phyloP scores from a whole-genome alignment of 1,140 invertebrate species.

The Archegozetes longisetosus region DNA sequence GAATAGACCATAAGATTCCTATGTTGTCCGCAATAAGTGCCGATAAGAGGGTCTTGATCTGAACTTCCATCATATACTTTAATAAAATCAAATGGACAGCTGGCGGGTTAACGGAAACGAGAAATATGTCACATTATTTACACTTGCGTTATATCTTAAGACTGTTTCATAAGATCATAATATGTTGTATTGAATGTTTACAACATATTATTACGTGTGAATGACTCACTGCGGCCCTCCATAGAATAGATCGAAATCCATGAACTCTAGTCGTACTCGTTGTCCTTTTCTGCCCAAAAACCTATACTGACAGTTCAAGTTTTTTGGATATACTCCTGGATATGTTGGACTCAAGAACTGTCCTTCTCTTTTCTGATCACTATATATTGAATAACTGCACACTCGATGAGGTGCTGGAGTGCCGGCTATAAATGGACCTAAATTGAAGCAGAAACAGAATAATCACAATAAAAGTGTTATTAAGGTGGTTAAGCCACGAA shows the following conservation, averaged over 20 bases:
- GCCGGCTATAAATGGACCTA: slow-evolving; percentile 65
- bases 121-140: too few species aligned
- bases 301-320: slow-evolving; percentile 74
- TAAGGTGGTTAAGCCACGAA: too few species aligned
- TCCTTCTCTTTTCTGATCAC: slow-evolving; percentile 56
- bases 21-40: slow-evolving; percentile 95
- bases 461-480: too few species aligned
- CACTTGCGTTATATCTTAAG: too few species aligned
- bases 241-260: slow-evolving; percentile 96
- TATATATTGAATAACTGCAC: slow-evolving; percentile 67
- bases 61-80: slow-evolving; percentile 86
- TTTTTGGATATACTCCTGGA: slow-evolving; percentile 95
- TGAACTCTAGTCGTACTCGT: slow-evolving; percentile 84
- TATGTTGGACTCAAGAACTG: slow-evolving; percentile 90
- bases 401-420: slow-evolving; percentile 50
- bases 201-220: too few species aligned
- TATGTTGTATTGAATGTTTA: too few species aligned
- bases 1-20: slow-evolving; percentile 86
- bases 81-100: slow-evolving; percentile 95
- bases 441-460: slow-evolving; percentile 19
- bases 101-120: slow-evolving; percentile 30
- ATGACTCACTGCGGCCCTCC: slow-evolving; percentile 94
- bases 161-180: too few species aligned
- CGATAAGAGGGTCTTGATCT: slow-evolving; percentile 69
- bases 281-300: slow-evolving; percentile 78